These are phyloP conservation scores for Neogobius melanostomus DNA, from an alignment of 2,113 vertebrate species.

Conservation along the genomic window DNA sequence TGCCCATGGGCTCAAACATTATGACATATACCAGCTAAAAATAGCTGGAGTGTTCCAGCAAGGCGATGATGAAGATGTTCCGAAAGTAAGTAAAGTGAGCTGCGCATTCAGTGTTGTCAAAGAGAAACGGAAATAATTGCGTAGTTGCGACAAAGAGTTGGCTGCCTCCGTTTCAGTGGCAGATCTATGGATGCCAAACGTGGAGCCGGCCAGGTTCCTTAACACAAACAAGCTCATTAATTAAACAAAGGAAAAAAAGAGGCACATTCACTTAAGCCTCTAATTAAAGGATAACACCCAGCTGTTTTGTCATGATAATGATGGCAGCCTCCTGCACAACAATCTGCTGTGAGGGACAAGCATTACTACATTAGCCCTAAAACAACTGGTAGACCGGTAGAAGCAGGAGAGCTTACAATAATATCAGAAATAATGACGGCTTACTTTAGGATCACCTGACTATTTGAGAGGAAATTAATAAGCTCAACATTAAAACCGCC, in stretches of 20 bases:
- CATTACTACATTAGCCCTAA: not conserved
- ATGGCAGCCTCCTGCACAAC: constrained; percentile 12
- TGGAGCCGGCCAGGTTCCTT: constrained; percentile 21
- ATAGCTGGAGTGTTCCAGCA: constrained; percentile 2
- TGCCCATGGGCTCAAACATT: not conserved
- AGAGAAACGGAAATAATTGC: constrained; percentile 23
- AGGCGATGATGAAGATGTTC: not conserved
- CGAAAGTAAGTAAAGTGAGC: not conserved
- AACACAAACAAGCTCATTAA: constrained; percentile 32
- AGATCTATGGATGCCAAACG: constrained; percentile 19
- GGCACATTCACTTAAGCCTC: constrained; percentile 22
- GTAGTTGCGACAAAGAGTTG: constrained; percentile 15
- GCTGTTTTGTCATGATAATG: constrained; percentile 47
- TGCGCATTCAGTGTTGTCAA: constrained; percentile 9
- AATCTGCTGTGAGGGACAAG: constrained; percentile 4
- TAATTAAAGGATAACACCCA: constrained; percentile 44
- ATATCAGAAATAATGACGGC: not conserved
- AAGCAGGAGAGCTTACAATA: not conserved
- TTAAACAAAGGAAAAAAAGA: constrained; percentile 41
- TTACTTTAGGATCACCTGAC: not conserved
- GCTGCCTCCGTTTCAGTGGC: constrained; percentile 1
- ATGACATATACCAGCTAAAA: constrained; percentile 13
- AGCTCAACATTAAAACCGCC: no score
- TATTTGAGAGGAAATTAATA: no score
- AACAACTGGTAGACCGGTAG: not conserved